These are phyloP conservation scores for Calycopis cecrops DNA, from an alignment of 1,140 invertebrate species.

Conservation along the genomic window DNA sequence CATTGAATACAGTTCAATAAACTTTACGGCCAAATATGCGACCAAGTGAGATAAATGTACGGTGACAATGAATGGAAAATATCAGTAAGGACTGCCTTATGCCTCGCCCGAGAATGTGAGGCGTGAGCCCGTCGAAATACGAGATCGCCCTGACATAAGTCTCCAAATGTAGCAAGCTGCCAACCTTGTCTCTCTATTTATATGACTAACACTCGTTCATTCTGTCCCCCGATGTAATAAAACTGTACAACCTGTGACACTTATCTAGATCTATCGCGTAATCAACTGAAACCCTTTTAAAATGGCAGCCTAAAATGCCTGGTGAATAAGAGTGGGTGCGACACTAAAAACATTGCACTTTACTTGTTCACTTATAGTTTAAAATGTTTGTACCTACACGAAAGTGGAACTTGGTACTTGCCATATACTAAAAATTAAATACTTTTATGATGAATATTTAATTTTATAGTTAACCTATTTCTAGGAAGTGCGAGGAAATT, in stretches of 20 bases:
- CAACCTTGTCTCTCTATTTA: slow-evolving; percentile 65
- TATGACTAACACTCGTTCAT: slow-evolving; percentile 42
- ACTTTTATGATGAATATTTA: too few relatives aligned
- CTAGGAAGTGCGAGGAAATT: too few relatives aligned
- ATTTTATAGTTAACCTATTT: too few relatives aligned
- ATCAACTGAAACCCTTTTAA: slow-evolving; percentile 30
- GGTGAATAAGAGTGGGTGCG: slow-evolving; percentile 24
- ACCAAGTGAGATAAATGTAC: slow-evolving; percentile 29
- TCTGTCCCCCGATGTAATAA: slow-evolving; percentile 37
- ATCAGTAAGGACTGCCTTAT: slow-evolving; percentile 29
- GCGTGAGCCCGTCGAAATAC: slow-evolving; percentile 37
- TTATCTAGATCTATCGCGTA: slow-evolving; percentile 36
- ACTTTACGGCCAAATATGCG: slow-evolving; percentile 36
- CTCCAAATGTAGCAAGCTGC: slow-evolving; percentile 67
- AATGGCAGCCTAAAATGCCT: slow-evolving; percentile 24
- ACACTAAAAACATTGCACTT: slow-evolving; percentile 17
- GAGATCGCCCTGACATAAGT: slow-evolving; percentile 67
- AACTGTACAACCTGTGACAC: slow-evolving; percentile 33
- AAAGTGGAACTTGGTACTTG: too few relatives aligned
- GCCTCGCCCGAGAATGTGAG: slow-evolving; percentile 23
- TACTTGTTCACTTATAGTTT: too few relatives aligned
- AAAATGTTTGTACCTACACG: too few relatives aligned
- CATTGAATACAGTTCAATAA: slow-evolving; percentile 49
- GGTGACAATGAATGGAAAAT: slow-evolving; percentile 40
- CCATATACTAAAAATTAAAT: too few relatives aligned